Evolutionary conservation across 2,888 invertebrate genomes (phyloP).

Genomic region (Gibbula magus): DNA sequence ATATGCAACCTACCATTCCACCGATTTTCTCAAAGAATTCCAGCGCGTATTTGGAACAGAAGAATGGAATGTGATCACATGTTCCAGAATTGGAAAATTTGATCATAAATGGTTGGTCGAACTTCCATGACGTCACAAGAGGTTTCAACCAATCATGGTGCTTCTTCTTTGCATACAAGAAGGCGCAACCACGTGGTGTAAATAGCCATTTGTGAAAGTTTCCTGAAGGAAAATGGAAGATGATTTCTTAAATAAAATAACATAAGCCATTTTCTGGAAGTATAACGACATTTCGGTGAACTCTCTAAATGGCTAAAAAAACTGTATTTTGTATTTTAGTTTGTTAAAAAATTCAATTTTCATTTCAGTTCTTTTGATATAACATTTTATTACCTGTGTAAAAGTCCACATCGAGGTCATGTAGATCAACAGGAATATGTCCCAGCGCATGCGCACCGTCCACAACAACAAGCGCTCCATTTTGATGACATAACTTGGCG

Average conservation of each 20-base stretch:
- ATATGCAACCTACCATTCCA: conserved; percentile 50
- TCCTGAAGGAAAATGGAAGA: conserved; percentile 41
- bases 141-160: conserved; percentile 51
- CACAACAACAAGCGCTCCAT: conserved; percentile 60
- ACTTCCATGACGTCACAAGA: conserved; percentile 49
- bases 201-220: conserved; percentile 72
- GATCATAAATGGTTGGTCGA: conserved; percentile 40
- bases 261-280: too few species aligned
- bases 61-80: conserved; percentile 48
- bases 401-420: conserved; percentile 65
- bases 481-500: conserved; percentile 54
- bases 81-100: conserved; percentile 60
- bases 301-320: too few species aligned
- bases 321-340: too few species aligned
- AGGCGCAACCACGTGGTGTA: conserved; percentile 65
- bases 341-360: too few species aligned
- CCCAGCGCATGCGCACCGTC: conserved; percentile 73
- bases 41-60: conserved; percentile 45
- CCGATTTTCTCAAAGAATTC: conserved; percentile 57
- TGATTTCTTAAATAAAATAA: too few species aligned
- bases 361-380: too few species aligned
- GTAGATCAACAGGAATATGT: conserved; percentile 61
- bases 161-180: conserved; percentile 59
- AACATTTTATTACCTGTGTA: conserved; percentile 55
- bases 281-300: too few species aligned